Percentiles rank a stretch among this genome's conserved stretches.
These are phyloP conservation scores for Harpalus rufipes DNA, from an alignment of 2,888 invertebrate genomes.

Conservation along the genomic window DNA sequence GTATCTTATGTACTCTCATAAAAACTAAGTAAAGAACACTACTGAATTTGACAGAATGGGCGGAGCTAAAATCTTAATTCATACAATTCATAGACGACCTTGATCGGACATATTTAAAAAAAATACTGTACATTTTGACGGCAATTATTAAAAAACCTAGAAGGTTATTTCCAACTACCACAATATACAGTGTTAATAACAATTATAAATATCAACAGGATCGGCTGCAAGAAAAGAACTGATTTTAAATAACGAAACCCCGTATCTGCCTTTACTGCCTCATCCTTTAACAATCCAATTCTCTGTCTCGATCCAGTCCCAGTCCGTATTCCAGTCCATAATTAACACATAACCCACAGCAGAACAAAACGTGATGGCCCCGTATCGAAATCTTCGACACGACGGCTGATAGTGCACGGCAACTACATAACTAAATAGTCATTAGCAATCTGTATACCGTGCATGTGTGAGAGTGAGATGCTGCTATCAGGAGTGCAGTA, in stretches of 20 bases:
- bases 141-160: too few species aligned
- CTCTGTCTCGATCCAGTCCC: background rate
- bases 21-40: too few species aligned
- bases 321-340: slow-evolving; percentile 9
- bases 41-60: too few species aligned
- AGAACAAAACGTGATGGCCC: slow-evolving; percentile 61
- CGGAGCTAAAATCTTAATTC: too few species aligned
- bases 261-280: background rate
- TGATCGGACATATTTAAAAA: too few species aligned
- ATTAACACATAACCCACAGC: slow-evolving; percentile 64
- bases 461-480: slow-evolving; percentile 15
- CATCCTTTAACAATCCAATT: background rate
- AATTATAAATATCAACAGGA: too few species aligned
- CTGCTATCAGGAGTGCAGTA: background rate
- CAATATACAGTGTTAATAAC: too few species aligned
- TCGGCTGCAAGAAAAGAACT: too few species aligned
- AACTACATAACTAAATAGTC: slow-evolving; percentile 64
- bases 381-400: slow-evolving; percentile 66
- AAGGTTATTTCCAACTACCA: too few species aligned
- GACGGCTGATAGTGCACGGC: slow-evolving; percentile 62
- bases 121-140: too few species aligned
- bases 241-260: background rate
- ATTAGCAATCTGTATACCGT: slow-evolving; percentile 43
- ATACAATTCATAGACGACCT: too few species aligned
- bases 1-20: too few species aligned